A percentile compares a stretch with the other conserved stretches of the same genome.
Evolutionary conservation across 2,888 invertebrate species (phyloP).

Genomic region (Beris morrisii): DNA sequence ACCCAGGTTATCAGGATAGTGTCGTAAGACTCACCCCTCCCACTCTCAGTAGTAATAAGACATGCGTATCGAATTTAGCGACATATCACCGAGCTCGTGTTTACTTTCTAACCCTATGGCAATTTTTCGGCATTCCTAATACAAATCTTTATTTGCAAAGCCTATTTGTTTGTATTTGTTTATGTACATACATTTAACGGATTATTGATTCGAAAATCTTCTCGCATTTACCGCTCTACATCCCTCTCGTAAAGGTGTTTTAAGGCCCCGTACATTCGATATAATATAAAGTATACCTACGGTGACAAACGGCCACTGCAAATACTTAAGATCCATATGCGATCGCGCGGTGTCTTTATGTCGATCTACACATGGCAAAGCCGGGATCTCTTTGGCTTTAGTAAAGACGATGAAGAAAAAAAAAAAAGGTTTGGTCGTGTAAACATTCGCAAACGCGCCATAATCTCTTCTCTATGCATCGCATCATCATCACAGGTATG

Average conservation of each 20-base stretch:
- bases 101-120: too few species aligned
- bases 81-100: too few species aligned
- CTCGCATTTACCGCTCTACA: constrained; percentile 12
- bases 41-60: too few species aligned
- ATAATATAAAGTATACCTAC: constrained; percentile 12
- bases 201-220: constrained; percentile 31
- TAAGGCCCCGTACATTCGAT: constrained; percentile 15
- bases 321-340: constrained; percentile 19
- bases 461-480: too few species aligned
- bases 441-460: too few species aligned
- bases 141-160: constrained; percentile 25
- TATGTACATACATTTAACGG: constrained; percentile 38
- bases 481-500: too few species aligned
- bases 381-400: too few species aligned
- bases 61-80: too few species aligned
- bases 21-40: too few species aligned
- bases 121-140: constrained; percentile 21
- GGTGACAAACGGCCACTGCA: constrained; percentile 23
- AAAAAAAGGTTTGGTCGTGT: too few species aligned
- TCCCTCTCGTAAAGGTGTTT: constrained; percentile 12
- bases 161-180: constrained; percentile 30
- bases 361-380: neutral
- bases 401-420: too few species aligned
- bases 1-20: too few species aligned
- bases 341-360: constrained; percentile 20